These are phyloP conservation scores for Phrynosoma blainvillii DNA, from an alignment of 2,113 vertebrate species.

Conservation along the genomic window DNA sequence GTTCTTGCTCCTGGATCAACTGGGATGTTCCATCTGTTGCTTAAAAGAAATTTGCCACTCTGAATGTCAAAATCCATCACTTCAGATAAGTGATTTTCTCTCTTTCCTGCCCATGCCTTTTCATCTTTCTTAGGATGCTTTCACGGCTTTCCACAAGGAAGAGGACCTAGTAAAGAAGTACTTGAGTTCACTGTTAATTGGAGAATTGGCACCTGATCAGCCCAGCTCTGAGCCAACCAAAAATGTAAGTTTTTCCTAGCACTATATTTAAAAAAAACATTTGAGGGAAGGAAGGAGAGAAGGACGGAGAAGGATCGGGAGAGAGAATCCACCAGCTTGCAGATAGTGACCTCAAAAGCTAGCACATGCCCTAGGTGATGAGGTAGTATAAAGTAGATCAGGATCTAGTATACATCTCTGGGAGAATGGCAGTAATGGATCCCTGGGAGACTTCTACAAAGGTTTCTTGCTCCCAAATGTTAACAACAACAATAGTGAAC, in stretches of 20 bases:
- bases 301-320: neutral
- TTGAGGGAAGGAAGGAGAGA: neutral
- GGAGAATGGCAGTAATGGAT: too few relatives aligned
- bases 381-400: too few relatives aligned
- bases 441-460: too few relatives aligned
- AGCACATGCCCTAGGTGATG: too few relatives aligned
- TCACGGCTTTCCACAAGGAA: slow-evolving; percentile 23
- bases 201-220: slow-evolving; percentile 8
- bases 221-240: slow-evolving; percentile 13
- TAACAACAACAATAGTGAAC: too few relatives aligned
- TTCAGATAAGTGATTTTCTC: neutral
- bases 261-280: neutral
- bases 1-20: neutral
- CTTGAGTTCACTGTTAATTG: slow-evolving; percentile 4
- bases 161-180: slow-evolving; percentile 9
- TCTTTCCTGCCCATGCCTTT: neutral
- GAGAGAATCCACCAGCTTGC: too few relatives aligned
- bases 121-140: slow-evolving; percentile 8
- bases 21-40: neutral
- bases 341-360: too few relatives aligned
- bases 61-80: neutral
- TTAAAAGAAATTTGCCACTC: neutral
- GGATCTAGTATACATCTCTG: too few relatives aligned
- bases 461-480: too few relatives aligned
- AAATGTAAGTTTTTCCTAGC: slow-evolving; percentile 13